A percentile compares a stretch with the other conserved stretches of the same genome.
These are phyloP conservation scores for Microcebus murinus DNA, from an alignment of 2,113 vertebrate species.

Conservation along the genomic window DNA sequence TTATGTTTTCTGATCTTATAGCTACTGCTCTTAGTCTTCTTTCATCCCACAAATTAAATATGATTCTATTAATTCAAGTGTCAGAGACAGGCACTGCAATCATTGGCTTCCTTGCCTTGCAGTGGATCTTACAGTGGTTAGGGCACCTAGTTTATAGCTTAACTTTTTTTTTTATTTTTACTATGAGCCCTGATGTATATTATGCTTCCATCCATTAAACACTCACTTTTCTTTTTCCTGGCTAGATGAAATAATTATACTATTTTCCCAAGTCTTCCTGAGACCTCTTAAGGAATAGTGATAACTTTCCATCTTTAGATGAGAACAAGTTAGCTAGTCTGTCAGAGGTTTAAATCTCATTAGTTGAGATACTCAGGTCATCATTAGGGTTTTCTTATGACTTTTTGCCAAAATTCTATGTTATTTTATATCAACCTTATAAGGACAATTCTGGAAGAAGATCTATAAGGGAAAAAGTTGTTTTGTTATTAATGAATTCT, in stretches of 20 bases:
- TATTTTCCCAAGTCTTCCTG: background rate
- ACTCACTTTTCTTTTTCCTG: background rate
- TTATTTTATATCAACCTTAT: background rate
- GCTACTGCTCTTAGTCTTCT: background rate
- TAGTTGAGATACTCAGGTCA: background rate
- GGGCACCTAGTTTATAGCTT: background rate
- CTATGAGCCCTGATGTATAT: background rate
- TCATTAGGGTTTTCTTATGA: background rate
- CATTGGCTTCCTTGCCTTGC: background rate
- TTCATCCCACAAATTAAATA: slow-evolving; percentile 1
- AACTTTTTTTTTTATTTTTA: too few species aligned
- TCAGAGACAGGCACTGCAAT: background rate
- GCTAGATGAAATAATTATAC: background rate
- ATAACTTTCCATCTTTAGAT: background rate
- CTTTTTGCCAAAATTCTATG: background rate
- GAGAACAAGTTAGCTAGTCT: background rate
- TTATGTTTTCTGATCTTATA: slow-evolving; percentile 6
- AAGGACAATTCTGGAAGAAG: background rate
- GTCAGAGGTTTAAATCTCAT: background rate
- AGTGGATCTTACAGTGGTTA: background rate
- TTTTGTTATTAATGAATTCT: background rate
- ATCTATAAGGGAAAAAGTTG: background rate
- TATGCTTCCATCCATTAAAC: background rate
- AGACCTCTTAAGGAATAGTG: background rate
- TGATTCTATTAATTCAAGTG: slow-evolving; percentile 9